Conservation (phyloP, 2,888 invertebrate species). For the Cancer borealis region DNA sequence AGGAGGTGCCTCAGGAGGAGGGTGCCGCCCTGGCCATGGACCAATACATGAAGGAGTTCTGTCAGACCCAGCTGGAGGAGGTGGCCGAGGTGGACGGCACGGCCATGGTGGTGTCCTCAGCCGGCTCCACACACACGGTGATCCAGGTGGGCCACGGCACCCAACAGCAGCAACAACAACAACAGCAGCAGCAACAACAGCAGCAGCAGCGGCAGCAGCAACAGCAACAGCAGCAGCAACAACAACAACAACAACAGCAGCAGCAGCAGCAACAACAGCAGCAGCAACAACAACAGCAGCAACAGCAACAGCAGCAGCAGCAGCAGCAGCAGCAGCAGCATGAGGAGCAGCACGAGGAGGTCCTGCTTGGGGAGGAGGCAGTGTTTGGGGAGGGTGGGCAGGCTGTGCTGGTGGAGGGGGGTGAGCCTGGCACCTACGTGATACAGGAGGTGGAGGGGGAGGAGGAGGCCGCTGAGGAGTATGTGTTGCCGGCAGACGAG, state of each 20-base stretch:
- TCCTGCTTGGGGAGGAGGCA: conserved; percentile 60
- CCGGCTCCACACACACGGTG: conserved; percentile 1
- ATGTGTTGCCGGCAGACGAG: conserved; percentile 76
- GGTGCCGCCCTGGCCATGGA: conserved; percentile 59
- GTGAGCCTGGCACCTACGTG: conserved; percentile 67
- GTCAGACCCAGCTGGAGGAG: conserved; percentile 67
- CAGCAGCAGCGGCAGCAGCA: conserved; percentile 28
- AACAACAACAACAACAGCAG: too few species aligned
- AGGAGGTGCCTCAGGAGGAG: neutral
- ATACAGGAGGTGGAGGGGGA: conserved; percentile 65
- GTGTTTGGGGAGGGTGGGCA: neutral
- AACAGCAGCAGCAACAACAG: conserved; percentile 24
- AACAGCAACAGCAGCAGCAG: neutral
- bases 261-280: too few species aligned
- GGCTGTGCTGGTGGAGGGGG: conserved; percentile 65
- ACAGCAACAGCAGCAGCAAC: neutral
- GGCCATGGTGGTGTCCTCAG: conserved; percentile 58
- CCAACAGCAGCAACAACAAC: neutral
- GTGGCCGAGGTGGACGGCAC: conserved; percentile 63
- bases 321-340: conserved; percentile 16
- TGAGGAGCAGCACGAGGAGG: conserved; percentile 25
- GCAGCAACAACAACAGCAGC: too few species aligned
- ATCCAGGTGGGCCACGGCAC: conserved; percentile 34
- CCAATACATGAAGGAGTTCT: conserved; percentile 74
- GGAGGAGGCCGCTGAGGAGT: conserved; percentile 70